phyloP scores from a whole-genome alignment of 2,797 vertebrate genomes.

The Dendrocincla fuliginosa region DNA sequence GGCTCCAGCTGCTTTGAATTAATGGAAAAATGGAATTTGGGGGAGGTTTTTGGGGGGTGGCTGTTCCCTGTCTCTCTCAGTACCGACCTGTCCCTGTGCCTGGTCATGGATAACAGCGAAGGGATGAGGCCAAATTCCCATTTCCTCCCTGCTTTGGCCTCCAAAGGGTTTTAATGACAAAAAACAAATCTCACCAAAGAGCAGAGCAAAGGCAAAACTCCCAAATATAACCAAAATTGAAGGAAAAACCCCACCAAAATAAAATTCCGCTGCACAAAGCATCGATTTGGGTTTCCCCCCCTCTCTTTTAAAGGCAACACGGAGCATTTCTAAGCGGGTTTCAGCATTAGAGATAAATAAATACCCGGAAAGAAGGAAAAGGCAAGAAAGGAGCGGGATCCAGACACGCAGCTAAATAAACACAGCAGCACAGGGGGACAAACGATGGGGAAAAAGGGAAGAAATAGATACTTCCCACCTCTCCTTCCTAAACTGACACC shows the following conservation, averaged over 20 bases:
- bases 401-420: not conserved
- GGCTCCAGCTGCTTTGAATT: conserved; percentile 36
- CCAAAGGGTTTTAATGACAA: fast-evolving
- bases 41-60: fast-evolving
- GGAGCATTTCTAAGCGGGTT: fast-evolving
- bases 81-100: not conserved
- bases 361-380: not conserved
- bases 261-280: not conserved
- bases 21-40: not conserved
- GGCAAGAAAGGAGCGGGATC: not conserved
- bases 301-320: fast-evolving
- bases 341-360: not conserved
- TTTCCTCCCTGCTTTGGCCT: not conserved
- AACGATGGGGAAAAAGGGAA: not conserved
- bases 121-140: not conserved
- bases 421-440: not conserved
- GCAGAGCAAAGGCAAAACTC: fast-evolving
- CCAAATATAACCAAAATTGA: fast-evolving
- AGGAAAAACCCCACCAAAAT: fast-evolving
- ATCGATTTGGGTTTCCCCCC: not conserved
- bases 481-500: not conserved
- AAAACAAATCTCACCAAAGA: not conserved
- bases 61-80: not conserved
- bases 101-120: fast-evolving
- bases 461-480: not conserved